Evolutionary conservation across 2,113 vertebrate genomes (phyloP).

Genomic region (Eidolon helvum): DNA sequence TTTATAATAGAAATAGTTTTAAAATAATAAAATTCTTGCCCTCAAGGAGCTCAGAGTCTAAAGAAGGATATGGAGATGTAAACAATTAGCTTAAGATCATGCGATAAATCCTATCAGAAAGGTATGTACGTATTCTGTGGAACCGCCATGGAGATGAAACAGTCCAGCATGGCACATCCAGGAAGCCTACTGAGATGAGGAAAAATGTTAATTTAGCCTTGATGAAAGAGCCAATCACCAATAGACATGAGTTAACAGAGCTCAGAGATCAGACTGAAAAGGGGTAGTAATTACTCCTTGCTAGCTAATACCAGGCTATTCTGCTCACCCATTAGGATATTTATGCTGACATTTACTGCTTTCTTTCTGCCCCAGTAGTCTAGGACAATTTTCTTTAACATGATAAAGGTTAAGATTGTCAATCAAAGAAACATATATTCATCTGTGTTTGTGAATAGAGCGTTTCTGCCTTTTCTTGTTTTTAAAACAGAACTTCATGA

Average conservation of each 20-base stretch:
- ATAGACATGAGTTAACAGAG: background rate
- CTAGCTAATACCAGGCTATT: background rate
- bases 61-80: background rate
- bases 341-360: background rate
- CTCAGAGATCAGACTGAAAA: background rate
- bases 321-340: background rate
- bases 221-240: background rate
- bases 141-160: background rate
- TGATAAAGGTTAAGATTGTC: background rate
- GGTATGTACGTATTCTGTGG: background rate
- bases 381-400: background rate
- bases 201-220: background rate
- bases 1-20: background rate
- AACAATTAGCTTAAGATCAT: background rate
- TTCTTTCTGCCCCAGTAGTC: background rate
- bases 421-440: background rate
- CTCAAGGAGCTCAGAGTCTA: background rate
- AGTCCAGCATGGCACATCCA: background rate
- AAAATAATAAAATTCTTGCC: background rate
- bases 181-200: background rate
- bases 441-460: background rate
- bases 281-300: background rate
- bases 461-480: background rate
- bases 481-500: background rate
- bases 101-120: background rate